phyloP scores from a whole-genome alignment of 64 coral and sea anemone genomes.

The Dendronephthya gigantea region DNA sequence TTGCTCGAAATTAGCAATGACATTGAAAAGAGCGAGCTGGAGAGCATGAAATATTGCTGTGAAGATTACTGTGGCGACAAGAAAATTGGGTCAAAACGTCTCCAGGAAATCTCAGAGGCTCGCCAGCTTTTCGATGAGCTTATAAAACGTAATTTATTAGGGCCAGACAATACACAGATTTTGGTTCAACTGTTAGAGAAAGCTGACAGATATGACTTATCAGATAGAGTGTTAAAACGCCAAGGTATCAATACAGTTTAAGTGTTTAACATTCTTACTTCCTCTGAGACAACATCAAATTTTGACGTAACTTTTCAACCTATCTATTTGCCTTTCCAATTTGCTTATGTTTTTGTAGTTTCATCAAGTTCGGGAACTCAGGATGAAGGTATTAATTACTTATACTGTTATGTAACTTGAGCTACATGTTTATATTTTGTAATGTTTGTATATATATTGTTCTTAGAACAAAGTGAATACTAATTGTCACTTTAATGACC shows the following conservation, averaged over 20 bases:
- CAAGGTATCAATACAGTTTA: neutral
- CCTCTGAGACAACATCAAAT: too few species aligned
- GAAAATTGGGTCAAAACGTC: neutral
- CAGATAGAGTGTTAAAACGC: neutral
- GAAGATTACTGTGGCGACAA: neutral
- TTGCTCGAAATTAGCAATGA: neutral
- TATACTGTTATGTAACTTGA: neutral
- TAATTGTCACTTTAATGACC: too few species aligned
- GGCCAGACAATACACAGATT: neutral
- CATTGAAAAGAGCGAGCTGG: neutral
- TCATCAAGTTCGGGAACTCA: too few species aligned
- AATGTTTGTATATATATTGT: too few species aligned
- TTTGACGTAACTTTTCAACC: too few species aligned
- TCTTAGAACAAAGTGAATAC: too few species aligned
- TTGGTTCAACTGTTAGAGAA: neutral
- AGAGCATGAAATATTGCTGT: neutral
- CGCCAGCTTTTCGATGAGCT: neutral
- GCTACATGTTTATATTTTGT: too few species aligned
- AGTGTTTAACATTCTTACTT: too few species aligned
- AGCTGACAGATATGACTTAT: neutral
- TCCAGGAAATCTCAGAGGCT: neutral
- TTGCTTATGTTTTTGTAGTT: too few species aligned
- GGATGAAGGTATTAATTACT: neutral
- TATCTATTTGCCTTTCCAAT: too few species aligned
- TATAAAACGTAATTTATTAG: neutral